phyloP scores from a whole-genome alignment of 2,888 invertebrate species.

The Melitaea athalia region DNA sequence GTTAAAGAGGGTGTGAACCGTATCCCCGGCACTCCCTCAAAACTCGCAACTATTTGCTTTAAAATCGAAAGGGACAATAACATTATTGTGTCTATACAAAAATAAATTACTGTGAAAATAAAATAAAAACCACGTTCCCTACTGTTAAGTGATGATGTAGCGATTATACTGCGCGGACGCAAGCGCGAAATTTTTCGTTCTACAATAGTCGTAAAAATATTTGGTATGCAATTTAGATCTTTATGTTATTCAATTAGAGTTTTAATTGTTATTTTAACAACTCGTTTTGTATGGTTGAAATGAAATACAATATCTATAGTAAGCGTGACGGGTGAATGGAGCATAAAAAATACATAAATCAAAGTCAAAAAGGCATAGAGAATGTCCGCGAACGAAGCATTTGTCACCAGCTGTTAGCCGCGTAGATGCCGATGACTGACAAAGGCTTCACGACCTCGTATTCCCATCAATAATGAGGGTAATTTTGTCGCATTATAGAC shows the following conservation, averaged over 20 bases:
- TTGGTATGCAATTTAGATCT: constrained; percentile 44
- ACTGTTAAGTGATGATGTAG: constrained; percentile 80
- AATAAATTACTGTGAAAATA: constrained; percentile 80
- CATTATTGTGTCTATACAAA: constrained; percentile 72
- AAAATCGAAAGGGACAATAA: constrained; percentile 73
- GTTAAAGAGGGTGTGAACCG: constrained; percentile 68
- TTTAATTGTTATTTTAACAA: constrained; percentile 21
- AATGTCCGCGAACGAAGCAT: constrained; percentile 73
- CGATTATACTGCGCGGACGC: constrained; percentile 75
- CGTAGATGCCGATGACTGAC: constrained; percentile 49
- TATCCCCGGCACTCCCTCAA: constrained; percentile 64
- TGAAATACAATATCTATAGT: constrained; percentile 69
- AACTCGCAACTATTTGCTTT: constrained; percentile 74
- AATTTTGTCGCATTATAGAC: constrained; percentile 79
- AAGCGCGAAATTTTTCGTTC: constrained; percentile 63
- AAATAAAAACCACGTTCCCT: constrained; percentile 80
- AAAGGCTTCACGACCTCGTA: constrained; percentile 60
- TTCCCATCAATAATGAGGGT: constrained; percentile 81
- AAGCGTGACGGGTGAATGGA: constrained; percentile 79
- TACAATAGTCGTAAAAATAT: constrained; percentile 49
- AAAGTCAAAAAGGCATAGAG: constrained; percentile 83
- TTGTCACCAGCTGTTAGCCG: constrained; percentile 74
- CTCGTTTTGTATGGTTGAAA: constrained; percentile 44
- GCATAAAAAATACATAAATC: constrained; percentile 82
- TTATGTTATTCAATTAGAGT: constrained; percentile 40